phyloP scores from a whole-genome alignment of 1,140 invertebrate genomes.

The Brachionus angularis region DNA sequence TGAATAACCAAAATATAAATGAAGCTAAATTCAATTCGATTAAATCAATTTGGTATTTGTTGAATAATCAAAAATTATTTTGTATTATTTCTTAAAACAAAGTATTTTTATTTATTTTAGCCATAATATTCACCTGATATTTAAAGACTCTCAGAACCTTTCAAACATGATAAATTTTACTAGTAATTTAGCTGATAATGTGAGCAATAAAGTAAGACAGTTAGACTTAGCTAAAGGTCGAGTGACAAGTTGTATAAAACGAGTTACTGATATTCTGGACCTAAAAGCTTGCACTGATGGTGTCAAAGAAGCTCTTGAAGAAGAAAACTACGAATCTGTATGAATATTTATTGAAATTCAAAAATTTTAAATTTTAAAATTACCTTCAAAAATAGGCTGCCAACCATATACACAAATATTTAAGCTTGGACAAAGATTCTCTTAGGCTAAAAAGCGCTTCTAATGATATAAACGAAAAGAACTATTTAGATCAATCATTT shows the following conservation, averaged over 20 bases:
- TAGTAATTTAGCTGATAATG: constrained; percentile 81
- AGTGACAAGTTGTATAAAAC: constrained; percentile 85
- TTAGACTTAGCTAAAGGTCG: constrained; percentile 84
- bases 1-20: constrained; percentile 15
- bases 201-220: constrained; percentile 89
- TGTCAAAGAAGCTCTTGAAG: constrained; percentile 80
- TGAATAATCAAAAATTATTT: too few species aligned
- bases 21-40: constrained; percentile 39
- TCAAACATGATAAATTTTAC: constrained; percentile 65
- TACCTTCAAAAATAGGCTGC: constrained; percentile 66
- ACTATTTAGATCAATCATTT: constrained; percentile 70
- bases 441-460: constrained; percentile 69
- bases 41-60: constrained; percentile 20
- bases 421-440: constrained; percentile 86
- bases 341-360: constrained; percentile 63
- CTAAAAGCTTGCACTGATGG: constrained; percentile 90
- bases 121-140: constrained; percentile 21
- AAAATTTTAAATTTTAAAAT: neutral
- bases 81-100: neutral
- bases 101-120: neutral
- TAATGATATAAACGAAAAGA: constrained; percentile 55
- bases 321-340: constrained; percentile 68
- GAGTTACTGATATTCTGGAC: constrained; percentile 92
- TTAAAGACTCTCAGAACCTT: constrained; percentile 46
- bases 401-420: constrained; percentile 85